Evolutionary conservation across 2,888 invertebrate genomes (phyloP), one percentile per base, ranked within the genome.

Genomic region (Crossocerus cetratus): DNA sequence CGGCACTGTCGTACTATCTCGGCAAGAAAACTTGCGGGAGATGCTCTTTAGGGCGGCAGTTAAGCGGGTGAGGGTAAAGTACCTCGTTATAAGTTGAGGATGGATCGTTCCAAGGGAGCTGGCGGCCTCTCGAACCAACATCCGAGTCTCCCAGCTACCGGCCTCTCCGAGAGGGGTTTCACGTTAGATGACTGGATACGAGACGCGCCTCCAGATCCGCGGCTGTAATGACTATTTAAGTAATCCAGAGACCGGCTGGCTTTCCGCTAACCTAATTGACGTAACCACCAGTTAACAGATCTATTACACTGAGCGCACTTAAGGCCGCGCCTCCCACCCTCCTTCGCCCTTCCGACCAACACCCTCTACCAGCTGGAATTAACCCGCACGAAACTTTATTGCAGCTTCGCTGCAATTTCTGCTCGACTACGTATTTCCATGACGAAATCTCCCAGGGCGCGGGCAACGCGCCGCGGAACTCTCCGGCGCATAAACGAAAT

Each of bases 231-330:
- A 78, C 76, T 80, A 71, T 80, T 81, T 81, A 81, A 83, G 82
- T 83, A 83, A 85, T 81, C 77, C 77, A 72, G 82, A 78, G 78
- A 82, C 75, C 76, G 80, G 74, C 74, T 71, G 77, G 65, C 32
- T 69, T 70, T 76, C 76, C 77, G 76, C 80, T 84, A 84, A 85
- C 74, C 77, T 81, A 85, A 86, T 86, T 84, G 82, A 78, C 82
- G 69, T 77, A 83, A 85, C 76, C 79, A 75, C 72, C 77, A 77
- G 76, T 84, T 86, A 86, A 84, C 81, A 68, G 78, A 80, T 82
- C 83, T 81, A 79, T 84, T 82, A 83, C 79, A 63, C 65, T 18
- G 69, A 32, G 69, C 62, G 69, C 57, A 69, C 65, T 76, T 76
- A 72, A 78, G 64, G n/a, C n/a, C 61, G 72, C 49, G 66, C 32